Conservation (phyloP, 2,113 vertebrate genomes). For the Excalfactoria chinensis region DNA sequence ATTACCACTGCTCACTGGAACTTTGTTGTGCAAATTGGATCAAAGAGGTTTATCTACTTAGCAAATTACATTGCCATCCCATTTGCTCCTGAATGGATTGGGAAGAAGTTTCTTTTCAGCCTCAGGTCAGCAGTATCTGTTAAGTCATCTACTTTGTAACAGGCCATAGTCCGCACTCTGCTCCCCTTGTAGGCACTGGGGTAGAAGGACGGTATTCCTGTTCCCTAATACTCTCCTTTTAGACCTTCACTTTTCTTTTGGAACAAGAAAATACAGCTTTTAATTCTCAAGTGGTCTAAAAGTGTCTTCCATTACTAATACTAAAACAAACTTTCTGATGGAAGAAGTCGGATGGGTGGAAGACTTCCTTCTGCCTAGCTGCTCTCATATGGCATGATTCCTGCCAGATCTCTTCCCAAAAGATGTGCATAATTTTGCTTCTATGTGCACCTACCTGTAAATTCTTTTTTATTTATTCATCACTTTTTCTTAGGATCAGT, state of each 20-base stretch:
- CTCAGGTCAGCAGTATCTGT: not conserved
- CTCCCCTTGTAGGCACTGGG: not conserved
- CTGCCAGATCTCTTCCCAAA: not conserved
- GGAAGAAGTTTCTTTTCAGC: not conserved
- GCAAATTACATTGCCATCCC: not conserved
- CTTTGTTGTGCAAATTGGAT: not conserved
- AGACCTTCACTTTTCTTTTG: not conserved
- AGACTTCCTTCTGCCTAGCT: not conserved
- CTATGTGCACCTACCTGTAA: not conserved
- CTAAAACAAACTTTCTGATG: not conserved
- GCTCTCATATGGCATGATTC: not conserved
- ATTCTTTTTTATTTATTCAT: slow-evolving; percentile 41
- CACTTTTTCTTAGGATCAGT: slow-evolving; percentile 14
- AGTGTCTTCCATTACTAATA: not conserved
- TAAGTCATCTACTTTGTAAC: not conserved
- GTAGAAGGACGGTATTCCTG: not conserved
- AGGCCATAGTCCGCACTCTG: not conserved
- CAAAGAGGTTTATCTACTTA: not conserved
- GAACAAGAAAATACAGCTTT: not conserved
- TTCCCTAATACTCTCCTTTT: not conserved
- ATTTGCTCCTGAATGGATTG: not conserved
- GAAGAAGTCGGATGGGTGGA: not conserved
- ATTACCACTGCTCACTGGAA: not conserved
- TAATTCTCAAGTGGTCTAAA: not conserved
- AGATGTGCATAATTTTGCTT: not conserved